Evolutionary conservation across 2,797 vertebrate species (phyloP), one percentile per base, ranked within the genome.

Genomic region (Pampus argenteus): DNA sequence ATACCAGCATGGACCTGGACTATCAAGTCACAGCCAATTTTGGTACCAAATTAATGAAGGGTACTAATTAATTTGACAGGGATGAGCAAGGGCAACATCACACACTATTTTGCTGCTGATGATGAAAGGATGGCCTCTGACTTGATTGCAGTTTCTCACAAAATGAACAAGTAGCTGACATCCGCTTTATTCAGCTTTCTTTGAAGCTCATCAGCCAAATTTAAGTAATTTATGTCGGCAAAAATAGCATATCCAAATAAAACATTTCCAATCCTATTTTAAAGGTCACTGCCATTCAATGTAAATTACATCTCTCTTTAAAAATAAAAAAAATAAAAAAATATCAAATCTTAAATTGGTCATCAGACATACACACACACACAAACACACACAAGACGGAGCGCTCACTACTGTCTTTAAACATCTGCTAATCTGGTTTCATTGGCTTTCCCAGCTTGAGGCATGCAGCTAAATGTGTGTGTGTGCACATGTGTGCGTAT

Each of bases 61-160:
- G 70, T 89, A 82, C 84, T 92, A 92, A 93, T 93, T 92, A 90
- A 91, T 91, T 90, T 93, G 92, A 93, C 92, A 91, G 87, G 79
- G 68, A 83, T 78, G 73, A 86, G 71, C 57, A 64, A 85, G 81
- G 84, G 83, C 74, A 85, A 69, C 82, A 79, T 78, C 59, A 71
- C 29, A 67, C 69, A 77, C 79, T 64, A 25, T 70, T 65, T 40
- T 76, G 66, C 79, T 47, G 47, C 54, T 38, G 70, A 49, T 76
- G 80, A 84, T 86, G 71, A 72, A 82, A 76, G 71, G 70, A 73
- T 74, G 65, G 74, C 71, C 71, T 78, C 63, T 58, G 68, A 61
- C 76, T 82, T 59, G n/a, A 76, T 81, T 69, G 78, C 74, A 81
- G 71, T 65, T 83, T 57, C 71, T 62, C 48, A 76, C 71, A 50